Evolutionary conservation across 2,888 invertebrate species (phyloP), one percentile per base, ranked within the genome.

Genomic region (Himalopsyche tibetana): DNA sequence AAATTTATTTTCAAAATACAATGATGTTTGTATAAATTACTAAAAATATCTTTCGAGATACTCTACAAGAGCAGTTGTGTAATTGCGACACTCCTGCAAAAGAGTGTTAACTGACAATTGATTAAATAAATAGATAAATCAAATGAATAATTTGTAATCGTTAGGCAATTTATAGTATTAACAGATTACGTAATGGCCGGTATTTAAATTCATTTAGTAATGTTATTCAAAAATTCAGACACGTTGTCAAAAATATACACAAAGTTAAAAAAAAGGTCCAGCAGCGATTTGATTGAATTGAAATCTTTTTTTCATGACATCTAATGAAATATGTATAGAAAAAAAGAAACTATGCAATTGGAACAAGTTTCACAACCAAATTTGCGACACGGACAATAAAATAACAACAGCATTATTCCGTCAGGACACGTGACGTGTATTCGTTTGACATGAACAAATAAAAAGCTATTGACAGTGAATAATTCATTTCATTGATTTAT

Each of bases 321-420:
- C 84, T 51, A 38, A 79, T 84, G 84, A 84, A 84, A 84, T 84
- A 84, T 84, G 55, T 82, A 85, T 85, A 79, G 1, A 74, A 8
- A 85, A 85, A 85, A 82, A 82, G 79, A 12, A 80, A 74, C 83
- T 85, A 85, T 84, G 86, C 81, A 86, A 86, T 84, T 80, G 86
- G 86, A 84, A 38, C 86, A 82, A 86, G 80, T 86, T 86, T 86
- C 86, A 79, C 86, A 86, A 86, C 36, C 28, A 36, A 82, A 19
- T 84, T 81, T 55, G 55, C 45, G 51, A 1, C 80, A 45, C 11
- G 6, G 80, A 80, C 80, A 19, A 51, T n/a, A 19, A 36, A 74
- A 63, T 74, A 38, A 36, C 36, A 36, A 15, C 74, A 38, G 38
- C 74, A 74, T 74, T 74, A 74, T 74, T 74, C 28, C 15, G 74